Base-by-base conservation (phyloP, 2,888 invertebrate genomes). In the Acleris sparsana region DNA sequence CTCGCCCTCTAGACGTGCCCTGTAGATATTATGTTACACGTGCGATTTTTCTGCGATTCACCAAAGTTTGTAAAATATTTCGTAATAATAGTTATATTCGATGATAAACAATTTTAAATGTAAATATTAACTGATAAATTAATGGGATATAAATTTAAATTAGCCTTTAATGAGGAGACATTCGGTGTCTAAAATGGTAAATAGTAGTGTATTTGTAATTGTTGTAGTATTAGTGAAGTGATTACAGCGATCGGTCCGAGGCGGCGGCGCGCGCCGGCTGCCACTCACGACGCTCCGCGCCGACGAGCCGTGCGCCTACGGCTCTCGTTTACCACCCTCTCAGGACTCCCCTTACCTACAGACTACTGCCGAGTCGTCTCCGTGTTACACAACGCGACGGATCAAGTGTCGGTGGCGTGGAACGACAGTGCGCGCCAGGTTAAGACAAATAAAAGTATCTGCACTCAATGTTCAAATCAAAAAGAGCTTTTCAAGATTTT, bases 381-480 rank as follows among this genome's bases (percentile, higher is more conserved):
- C 44, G n/a, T 44, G 16, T 44, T 46, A n/a, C 7, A 46, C 46
- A 82, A 74, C 74, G 79, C 75, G 70, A 51, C 51, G 33, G 33
- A 33, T 33, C 33, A 33, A 51, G 51, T 22, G 51, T 51, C 51
- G 20, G 18, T 13, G 51, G 53, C 53, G 70, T 68, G 71, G 67
- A 75, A 80, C 67, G 88, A 88, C 89, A 86, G 89, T 89, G 91
- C 88, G 87, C 90, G 90, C 88, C 90, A 86, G 84, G 89, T 84
- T 85, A 88, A 33, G 90, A 88, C 87, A 91, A 90, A 90, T 90
- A 89, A 86, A 84, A 80, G 86, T 88, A 88, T 86, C 89, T 87
- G 91, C 91, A 92, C 90, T 88, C 89, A 90, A 92, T 92, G 92
- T 92, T 92, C 92, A 92, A 92, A 92, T 92, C 86, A 89, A 89